Percentiles rank a stretch among this genome's conserved stretches.
Evolutionary conservation across 1,140 invertebrate genomes (phyloP).

Genomic region (Drosophila elegans): DNA sequence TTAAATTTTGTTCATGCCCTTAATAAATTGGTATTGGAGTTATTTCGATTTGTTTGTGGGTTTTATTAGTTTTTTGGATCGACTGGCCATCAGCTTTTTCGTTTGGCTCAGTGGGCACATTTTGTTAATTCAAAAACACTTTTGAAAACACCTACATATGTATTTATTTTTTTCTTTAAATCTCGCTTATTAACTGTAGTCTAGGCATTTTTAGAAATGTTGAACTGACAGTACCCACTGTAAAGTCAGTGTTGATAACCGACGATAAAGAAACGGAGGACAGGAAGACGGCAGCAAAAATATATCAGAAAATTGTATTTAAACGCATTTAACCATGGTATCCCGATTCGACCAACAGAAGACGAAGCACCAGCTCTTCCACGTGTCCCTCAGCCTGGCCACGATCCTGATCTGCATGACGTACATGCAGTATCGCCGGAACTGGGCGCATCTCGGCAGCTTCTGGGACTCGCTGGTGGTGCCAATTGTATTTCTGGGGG

Average conservation of each 20-base stretch:
- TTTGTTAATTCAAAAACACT: too few relatives aligned
- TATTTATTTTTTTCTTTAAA: too few relatives aligned
- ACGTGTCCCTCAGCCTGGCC: conserved; percentile 76
- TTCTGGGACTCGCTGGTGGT: conserved; percentile 82
- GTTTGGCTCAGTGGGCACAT: too few relatives aligned
- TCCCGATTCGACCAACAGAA: conserved; percentile 80
- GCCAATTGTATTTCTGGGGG: conserved; percentile 80
- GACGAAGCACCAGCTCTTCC: conserved; percentile 83
- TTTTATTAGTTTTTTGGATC: too few relatives aligned
- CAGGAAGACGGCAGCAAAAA: conserved; percentile 7
- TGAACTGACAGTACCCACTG: conserved; percentile 5
- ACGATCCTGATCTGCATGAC: conserved; percentile 81
- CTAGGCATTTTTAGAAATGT: not conserved
- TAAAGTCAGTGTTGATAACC: conserved; percentile 21
- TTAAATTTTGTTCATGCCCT: too few relatives aligned
- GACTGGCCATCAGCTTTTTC: too few relatives aligned
- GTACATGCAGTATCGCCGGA: conserved; percentile 78
- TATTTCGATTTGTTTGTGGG: too few relatives aligned
- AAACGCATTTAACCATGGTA: conserved; percentile 64
- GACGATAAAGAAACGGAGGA: conserved; percentile 1
- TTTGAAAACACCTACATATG: too few relatives aligned
- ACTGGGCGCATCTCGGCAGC: conserved; percentile 77
- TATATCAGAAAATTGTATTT: conserved; percentile 23
- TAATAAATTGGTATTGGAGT: too few relatives aligned
- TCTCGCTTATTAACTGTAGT: too few relatives aligned